A percentile compares a stretch with the other conserved stretches of the same genome.
These are phyloP conservation scores for Globodera rostochiensis DNA, from an alignment of 1,140 invertebrate genomes.

Conservation along the genomic window DNA sequence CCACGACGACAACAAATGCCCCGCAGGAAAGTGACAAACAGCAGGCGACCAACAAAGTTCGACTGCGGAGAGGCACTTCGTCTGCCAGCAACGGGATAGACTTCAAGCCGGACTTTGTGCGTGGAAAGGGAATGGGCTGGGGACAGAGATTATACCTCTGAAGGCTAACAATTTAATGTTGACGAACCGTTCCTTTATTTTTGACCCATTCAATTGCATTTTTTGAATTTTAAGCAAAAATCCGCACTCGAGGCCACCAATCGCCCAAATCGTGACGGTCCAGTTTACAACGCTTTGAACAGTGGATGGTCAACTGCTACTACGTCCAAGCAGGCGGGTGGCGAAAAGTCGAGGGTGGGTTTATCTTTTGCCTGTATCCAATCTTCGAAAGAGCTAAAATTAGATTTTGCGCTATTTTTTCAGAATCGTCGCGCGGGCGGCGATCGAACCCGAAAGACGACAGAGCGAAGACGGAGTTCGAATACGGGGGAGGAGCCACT, in stretches of 20 bases:
- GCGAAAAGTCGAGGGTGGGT: constrained; percentile 15
- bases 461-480: constrained; percentile 18
- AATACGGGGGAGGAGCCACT: constrained; percentile 18
- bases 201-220: too few species aligned
- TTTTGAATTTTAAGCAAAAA: constrained; percentile 17
- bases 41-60: constrained; percentile 18
- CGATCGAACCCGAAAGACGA: constrained; percentile 7
- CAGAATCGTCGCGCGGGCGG: constrained; percentile 5
- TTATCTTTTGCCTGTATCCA: neutral
- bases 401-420: neutral
- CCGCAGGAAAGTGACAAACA: constrained; percentile 9
- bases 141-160: too few species aligned
- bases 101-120: constrained; percentile 28
- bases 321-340: constrained; percentile 11
- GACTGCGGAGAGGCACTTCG: constrained; percentile 5
- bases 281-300: neutral
- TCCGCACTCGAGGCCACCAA: constrained; percentile 19
- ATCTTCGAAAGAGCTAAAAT: neutral
- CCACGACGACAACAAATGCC: neutral
- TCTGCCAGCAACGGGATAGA: constrained; percentile 22
- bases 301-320: constrained; percentile 17
- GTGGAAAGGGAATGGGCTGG: neutral
- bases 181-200: neutral
- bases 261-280: constrained; percentile 16
- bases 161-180: too few species aligned